Evolutionary conservation across 2,888 invertebrate genomes (phyloP).

Genomic region (Carpatolechia fugitivella): DNA sequence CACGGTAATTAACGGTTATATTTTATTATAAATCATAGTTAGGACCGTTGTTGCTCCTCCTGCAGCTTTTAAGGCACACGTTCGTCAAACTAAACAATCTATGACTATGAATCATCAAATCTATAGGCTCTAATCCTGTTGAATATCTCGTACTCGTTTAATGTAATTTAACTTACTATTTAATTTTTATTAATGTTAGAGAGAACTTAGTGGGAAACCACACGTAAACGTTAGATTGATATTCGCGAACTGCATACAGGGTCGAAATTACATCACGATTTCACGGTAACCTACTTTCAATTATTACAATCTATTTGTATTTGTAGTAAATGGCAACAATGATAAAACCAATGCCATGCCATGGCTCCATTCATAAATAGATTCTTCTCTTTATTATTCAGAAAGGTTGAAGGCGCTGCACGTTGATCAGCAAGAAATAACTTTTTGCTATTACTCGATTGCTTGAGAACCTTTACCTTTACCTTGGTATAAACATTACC

Average conservation of each 20-base stretch:
- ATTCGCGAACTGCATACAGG: constrained; percentile 38
- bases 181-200: neutral
- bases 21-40: too few relatives aligned
- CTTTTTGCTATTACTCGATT: too few relatives aligned
- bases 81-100: too few relatives aligned
- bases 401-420: neutral
- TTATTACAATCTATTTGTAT: constrained; percentile 33
- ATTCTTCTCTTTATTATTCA: constrained; percentile 1
- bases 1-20: too few relatives aligned
- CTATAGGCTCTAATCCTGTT: too few relatives aligned
- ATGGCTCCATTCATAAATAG: constrained; percentile 24
- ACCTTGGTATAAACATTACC: too few relatives aligned
- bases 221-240: constrained; percentile 8
- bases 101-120: too few relatives aligned
- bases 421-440: constrained; percentile 2
- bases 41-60: too few relatives aligned
- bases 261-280: constrained; percentile 50
- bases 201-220: neutral
- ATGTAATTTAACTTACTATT: neutral
- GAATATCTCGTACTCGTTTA: too few relatives aligned
- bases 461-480: too few relatives aligned
- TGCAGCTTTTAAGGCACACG: too few relatives aligned
- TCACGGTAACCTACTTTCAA: constrained; percentile 53
- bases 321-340: constrained; percentile 29
- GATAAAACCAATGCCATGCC: constrained; percentile 31